Base-by-base conservation (phyloP, 2,113 vertebrate genomes). In the Mobula hypostoma region DNA sequence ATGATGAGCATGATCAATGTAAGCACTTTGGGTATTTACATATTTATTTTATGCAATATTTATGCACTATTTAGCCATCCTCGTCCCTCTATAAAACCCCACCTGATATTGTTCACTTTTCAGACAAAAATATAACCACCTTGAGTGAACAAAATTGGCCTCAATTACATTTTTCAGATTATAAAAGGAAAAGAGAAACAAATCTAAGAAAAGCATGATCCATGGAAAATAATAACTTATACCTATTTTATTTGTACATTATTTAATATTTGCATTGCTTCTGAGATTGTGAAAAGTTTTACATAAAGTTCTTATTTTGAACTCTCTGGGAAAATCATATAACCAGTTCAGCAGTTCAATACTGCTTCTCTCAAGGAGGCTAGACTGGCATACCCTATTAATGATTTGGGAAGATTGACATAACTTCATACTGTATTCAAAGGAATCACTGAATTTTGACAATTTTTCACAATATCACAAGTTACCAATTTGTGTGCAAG, bases 351-450 rank as follows among this genome's bases (percentile, higher is more conserved):
- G 29, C 15, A 88, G 14, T 66, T 88, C 85, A 66, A 14, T 32
- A 15, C 12, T 32, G 58, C n/a, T 32, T 66, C 4, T 66, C 14
- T 66, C 85, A 88, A 88, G 61, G 61, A 88, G 85, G 9, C 27
- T 32, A n/a, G 29, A 63, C 0, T 88, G 14, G n/a, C 58, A 88
- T 19, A 66, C 14, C 27, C 61, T 12, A 88, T 66, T 66, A 32
- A 88, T 17, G 29, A 11, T n/a, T 66, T 66, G 63, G 63, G 58
- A 66, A 63, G 15, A 66, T 29, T 32, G 14, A 12, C 56, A 58
- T 19, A 90, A 90, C 63, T 66, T 90, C 5, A 7, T 90, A 29
- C 85, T 90, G 85, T 12, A 66, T 90, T 90, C 85, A 90, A 68
- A 61, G 66, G n/a, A 90, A 90, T 15, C 7, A n/a, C 14, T 90